Percentiles rank a stretch among this genome's conserved stretches.
phyloP scores from a whole-genome alignment of 2,888 invertebrate genomes.

The Parelbella ahira region DNA sequence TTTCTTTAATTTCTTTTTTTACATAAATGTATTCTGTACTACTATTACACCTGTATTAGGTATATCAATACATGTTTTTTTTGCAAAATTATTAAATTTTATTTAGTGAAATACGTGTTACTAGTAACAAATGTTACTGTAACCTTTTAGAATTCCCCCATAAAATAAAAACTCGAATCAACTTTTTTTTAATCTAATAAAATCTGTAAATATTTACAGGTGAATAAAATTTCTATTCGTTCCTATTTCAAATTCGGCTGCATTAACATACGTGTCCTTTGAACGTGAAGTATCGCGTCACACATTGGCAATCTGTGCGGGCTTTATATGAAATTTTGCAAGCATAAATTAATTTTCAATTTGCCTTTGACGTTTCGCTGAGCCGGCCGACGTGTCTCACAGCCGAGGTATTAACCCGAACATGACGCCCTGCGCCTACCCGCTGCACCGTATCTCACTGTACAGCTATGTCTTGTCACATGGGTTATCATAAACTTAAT shows the following conservation, averaged over 20 bases:
- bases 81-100: too few species aligned
- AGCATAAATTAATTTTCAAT: conserved; percentile 80
- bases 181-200: too few species aligned
- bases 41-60: too few species aligned
- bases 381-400: conserved; percentile 69
- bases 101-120: too few species aligned
- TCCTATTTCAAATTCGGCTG: conserved; percentile 3
- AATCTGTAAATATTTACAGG: background rate
- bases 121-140: too few species aligned
- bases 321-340: conserved; percentile 61
- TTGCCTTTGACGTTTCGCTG: conserved; percentile 79
- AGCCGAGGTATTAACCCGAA: conserved; percentile 67
- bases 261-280: conserved; percentile 24
- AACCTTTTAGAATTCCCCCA: too few species aligned
- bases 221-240: background rate
- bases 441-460: conserved; percentile 43
- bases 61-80: too few species aligned
- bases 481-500: conserved; percentile 35
- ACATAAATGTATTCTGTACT: too few species aligned
- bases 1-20: too few species aligned
- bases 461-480: conserved; percentile 34
- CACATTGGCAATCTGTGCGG: conserved; percentile 55
- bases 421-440: conserved; percentile 61
- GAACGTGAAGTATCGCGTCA: conserved; percentile 39
- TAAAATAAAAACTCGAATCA: too few species aligned